Evolutionary conservation across 2,888 invertebrate genomes (phyloP), one percentile per base, ranked within the genome.

Genomic region (Chymomyza amoena): DNA sequence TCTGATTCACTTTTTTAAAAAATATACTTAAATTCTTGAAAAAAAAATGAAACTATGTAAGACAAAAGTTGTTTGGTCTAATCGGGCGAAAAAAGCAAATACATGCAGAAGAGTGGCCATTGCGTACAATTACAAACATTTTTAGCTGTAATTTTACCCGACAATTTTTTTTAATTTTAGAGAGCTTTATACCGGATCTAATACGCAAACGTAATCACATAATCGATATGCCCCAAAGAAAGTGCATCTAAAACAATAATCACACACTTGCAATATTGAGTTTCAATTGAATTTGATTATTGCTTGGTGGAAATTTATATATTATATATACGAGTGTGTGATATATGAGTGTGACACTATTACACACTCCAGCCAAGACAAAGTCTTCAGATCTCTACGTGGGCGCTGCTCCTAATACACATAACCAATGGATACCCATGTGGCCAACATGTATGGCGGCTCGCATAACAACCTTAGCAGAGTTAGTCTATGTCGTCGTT

Each of bases 231-330:
- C 39, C 13, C 52, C 52, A n/a, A 16, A 15, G 52, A n/a, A 52
- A 39, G 39, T 45, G 39, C 39, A 45, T 45, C 13, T 10, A 54
- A 65, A 67, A 56, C 63, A 69, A 71, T 73, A 66, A 73, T 66
- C 62, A 56, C 71, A 72, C 61, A 63, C 61, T 50, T 59, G 62
- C 52, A 68, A 68, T 80, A 80, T 80, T 70, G 71, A 66, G 62
- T 79, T 75, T 68, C 75, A 78, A 71, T 73, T 77, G 69, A 75
- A 75, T 75, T 77, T 71, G 69, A 75, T 72, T 75, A 70, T 66
- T 69, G 63, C 57, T 72, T 64, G 61, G 72, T 68, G 68, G 68
- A 74, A 78, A 75, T 68, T 54, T 54, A 68, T 69, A 51, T 73
- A 20, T 20, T 2, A 20, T 25, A 25, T 25, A 25, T 3, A 25